Base-by-base conservation (phyloP, 2,113 vertebrate genomes). In the Microcebus murinus region DNA sequence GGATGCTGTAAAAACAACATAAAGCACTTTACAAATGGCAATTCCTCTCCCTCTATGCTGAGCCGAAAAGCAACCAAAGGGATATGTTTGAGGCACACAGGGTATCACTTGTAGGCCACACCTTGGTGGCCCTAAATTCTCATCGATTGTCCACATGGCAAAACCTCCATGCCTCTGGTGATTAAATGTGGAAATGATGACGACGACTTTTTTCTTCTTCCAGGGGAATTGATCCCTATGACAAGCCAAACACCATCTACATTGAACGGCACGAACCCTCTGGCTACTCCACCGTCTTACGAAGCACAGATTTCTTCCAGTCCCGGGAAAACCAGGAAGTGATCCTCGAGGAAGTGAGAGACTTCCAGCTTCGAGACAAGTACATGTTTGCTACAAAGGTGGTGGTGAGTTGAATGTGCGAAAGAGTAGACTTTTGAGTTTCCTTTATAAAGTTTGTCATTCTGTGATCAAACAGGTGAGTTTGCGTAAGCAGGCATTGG, bases 381-480 rank as follows among this genome's bases (percentile, higher is more conserved):
- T 99, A 99, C 98, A 99, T 99, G 99, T 99, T 99, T 77, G 99
- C 99, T 39, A 99, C 99, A 6, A 99, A 99, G 96, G 99, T 99
- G 7, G 98, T 98, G 99, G 99, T 99, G 97, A 99, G 99, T 97
- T 20, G 57, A 61, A 29, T 1, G 20, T 0, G 1, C 52, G 48
- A 2, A 57, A 57, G 18, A 55, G 13, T 42, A 1, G 17, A 8
- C 18, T 39, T 76, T 55, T 20, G 15, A 3, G 36, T 57, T 8
- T 91, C 23, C 31, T 42, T 74, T 68, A 12, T 14, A n/a, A 70
- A 63, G n/a, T 9, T 39, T 74, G 63, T 13, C 4, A 4, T 48
- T 65, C 27, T 67, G 52, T 18, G 73, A 17, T 50, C 3, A 0
- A 13, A 27, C 29, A 11, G 20, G 4, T 31, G 67, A 79, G 52